Evolutionary conservation across 1,140 invertebrate species (phyloP), one percentile per base, ranked within the genome.

Genomic region (Lordiphosa collinella): DNA sequence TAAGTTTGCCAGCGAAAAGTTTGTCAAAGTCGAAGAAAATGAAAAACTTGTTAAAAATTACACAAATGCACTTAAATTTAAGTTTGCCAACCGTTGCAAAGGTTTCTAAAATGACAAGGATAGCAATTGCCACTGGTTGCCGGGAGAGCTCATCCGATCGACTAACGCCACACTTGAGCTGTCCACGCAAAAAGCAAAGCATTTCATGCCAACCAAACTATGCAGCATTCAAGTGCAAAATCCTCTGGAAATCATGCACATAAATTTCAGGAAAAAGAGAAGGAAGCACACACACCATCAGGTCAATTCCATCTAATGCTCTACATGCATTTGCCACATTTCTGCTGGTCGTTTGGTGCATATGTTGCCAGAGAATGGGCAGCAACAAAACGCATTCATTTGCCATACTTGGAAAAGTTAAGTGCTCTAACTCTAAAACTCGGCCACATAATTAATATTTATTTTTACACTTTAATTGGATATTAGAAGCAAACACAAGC

Each of bases 381-480:
- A 34, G 8, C 22, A 37, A 11, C 43, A 41, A 40, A 14, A 16
- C 10, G 11, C 34, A 22, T 22, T 22, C 18, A 22, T 22, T 22
- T 22, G 18, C 18, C 18, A 37, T 6, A 47, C 4, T 36, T 11
- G 12, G 43, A 14, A 65, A 65, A 65, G 52, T 62, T 63, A 32
- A 60, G 52, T 40, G 22, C 10, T 37, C 10, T 37, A 35, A 22
- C 57, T 9, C 18, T n/a, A 43, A 18, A 32, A 38, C 22, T 32
- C 22, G 25, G 29, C 47, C 37, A 43, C 71, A 79, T 74, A 79
- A 74, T 79, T 74, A 79, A 80, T 80, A 76, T 82, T 82, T 75
- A 80, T 82, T 82, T 80, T 80, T 60, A 71, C 66, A 71, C 70
- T 82, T 62, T 80, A 80, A 80, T 80, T 82, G 75, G 75, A 71